Base-by-base conservation (phyloP, 1,140 invertebrate species). In the Galleria mellonella region DNA sequence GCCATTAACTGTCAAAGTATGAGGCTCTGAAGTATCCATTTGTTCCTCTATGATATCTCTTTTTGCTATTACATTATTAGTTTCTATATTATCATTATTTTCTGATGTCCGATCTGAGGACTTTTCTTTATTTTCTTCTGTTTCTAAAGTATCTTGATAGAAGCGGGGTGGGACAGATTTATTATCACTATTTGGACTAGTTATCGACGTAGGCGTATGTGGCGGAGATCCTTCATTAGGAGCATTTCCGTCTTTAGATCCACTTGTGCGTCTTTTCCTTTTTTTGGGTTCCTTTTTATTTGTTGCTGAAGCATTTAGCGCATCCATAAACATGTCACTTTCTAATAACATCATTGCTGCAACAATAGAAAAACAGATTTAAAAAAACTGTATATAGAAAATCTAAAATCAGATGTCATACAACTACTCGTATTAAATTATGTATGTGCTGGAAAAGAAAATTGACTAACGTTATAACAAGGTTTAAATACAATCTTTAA, bases 311-410 rank as follows among this genome's bases (percentile, higher is more conserved):
- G 89, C 90, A 43, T 90, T 89, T n/a, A 98, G 74, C 1, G 94
- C 95, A 83, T 97, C 95, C 91, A 96, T 97, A 69, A 98, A 97
- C 76, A 95, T 91, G 70, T 94, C 94, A 69, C 94, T 96, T 70
- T 98, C 96, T 77, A 96, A 92, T 17, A 97, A 81, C 46, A 94
- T 83, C 83, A 91, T 89, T 38, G 92, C 92, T 93, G 86, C 53
- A 90, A 91, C 56, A 82, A 57, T 58, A 47, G 63, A 68, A 62
- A 38, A 32, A 54, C 28, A 41, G 28, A 47, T 42, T 45, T 15
- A 42, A 35, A 45, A 39, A 39, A 29, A 40, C 38, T 41, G 32
- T 14, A 2, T 28, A 44, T 29, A n/a, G n/a, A n/a, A n/a, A n/a
- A n/a, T n/a, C n/a, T n/a, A n/a, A n/a, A n/a, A n/a, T n/a, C n/a